phyloP scores from a whole-genome alignment of 1,140 invertebrate genomes.

The Gonatopus flavifemur region DNA sequence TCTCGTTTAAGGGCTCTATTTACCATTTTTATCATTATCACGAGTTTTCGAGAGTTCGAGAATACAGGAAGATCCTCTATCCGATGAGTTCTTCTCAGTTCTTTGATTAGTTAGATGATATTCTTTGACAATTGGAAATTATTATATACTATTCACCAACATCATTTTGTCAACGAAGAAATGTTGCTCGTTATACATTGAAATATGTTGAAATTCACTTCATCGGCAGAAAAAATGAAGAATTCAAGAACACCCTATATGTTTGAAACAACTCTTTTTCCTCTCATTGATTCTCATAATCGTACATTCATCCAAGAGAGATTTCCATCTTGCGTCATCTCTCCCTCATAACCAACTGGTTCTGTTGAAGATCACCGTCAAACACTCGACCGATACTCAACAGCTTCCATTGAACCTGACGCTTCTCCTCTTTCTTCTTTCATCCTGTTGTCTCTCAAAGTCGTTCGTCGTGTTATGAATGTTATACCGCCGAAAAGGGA shows the following conservation, averaged over 20 bases:
- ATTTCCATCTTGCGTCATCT: no score
- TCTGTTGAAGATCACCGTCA: constrained; percentile 29
- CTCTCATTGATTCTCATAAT: neutral
- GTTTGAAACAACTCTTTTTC: no score
- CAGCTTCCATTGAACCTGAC: neutral
- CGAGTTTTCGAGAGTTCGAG: neutral
- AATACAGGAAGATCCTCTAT: neutral
- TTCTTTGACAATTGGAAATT: no score
- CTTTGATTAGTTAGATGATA: no score
- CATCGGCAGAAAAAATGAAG: no score
- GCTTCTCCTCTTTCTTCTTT: constrained; percentile 6
- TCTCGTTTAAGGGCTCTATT: constrained; percentile 18
- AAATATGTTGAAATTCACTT: no score
- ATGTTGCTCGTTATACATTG: no score
- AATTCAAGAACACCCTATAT: no score
- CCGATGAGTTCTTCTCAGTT: no score
- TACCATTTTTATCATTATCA: constrained; percentile 19
- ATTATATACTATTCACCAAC: no score
- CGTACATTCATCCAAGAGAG: no score
- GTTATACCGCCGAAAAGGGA: neutral
- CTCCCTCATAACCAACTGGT: neutral
- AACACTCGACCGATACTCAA: constrained; percentile 19
- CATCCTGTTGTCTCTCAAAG: constrained; percentile 8
- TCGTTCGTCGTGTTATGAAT: constrained; percentile 23
- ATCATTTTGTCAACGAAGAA: no score